Evolutionary conservation across 1,140 invertebrate genomes (phyloP), one percentile per base, ranked within the genome.

Genomic region (Portunus trituberculatus): DNA sequence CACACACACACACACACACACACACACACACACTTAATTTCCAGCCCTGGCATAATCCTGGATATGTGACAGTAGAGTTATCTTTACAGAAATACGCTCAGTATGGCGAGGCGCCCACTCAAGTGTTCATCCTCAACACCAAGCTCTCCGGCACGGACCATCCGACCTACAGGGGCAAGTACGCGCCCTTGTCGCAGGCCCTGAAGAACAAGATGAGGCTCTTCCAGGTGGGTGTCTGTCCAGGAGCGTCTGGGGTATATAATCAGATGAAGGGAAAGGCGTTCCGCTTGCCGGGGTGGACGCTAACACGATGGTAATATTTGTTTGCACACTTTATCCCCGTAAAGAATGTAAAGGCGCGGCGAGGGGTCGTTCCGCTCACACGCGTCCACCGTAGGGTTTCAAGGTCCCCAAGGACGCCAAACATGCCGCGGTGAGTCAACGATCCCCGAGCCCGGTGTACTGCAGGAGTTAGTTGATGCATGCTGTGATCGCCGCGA

Each of bases 171-270:
- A 67, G 29, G n/a, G 89, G 46, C 25, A 76, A 28, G n/a, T 91
- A 39, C 29, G 59, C 52, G 4, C 10, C 90, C 14, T 52, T 91
- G 7, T 46, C 89, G 8, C 28, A n/a, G 8, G 25, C 25, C 0
- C 48, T 91, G 25, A 25, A 52, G 45, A 28, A 7, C 10, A 91
- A 91, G 48, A 91, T 91, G 89, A 91, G 46, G 48, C 25, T 59
- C 14, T 91, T 91, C 39, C 89, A 91, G 89, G 89, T 91, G 45
- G 39, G 52, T 59, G 12, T 16, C 39, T 39, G 39, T 1, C 39
- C 39, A 6, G 6, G 39, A 6, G 39, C 39, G 39, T 6, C 67
- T 0, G 20, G n/a, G n/a, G 25, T 76, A 76, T 10, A 2, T n/a
- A n/a, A 25, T 20, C 67, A 7, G 6, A 20, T 12, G 2, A 8